phyloP scores from a whole-genome alignment of 2,113 vertebrate species.

The Chascanopsetta lugubris region DNA sequence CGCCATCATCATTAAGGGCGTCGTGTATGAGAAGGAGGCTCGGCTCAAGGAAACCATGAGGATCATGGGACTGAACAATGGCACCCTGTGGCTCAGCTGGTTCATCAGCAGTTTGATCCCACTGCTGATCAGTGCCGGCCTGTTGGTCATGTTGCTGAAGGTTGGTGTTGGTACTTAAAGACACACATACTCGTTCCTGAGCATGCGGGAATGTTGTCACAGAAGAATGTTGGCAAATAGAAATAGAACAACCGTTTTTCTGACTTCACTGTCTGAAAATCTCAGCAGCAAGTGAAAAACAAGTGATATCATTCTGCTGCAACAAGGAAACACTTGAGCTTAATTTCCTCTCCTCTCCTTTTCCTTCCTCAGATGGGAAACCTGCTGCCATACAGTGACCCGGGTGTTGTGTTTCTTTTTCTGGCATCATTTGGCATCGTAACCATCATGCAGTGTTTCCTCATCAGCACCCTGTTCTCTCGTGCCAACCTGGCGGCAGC shows the following conservation, averaged over 20 bases:
- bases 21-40: constrained; percentile 97
- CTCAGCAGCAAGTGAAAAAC: not conserved
- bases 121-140: constrained; percentile 89
- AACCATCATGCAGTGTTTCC: constrained; percentile 97
- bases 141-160: constrained; percentile 93
- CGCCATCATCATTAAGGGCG: constrained; percentile 96
- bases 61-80: constrained; percentile 95
- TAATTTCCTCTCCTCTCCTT: not conserved
- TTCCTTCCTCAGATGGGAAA: constrained; percentile 86
- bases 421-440: constrained; percentile 89
- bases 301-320: constrained; percentile 26
- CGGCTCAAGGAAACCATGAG: constrained; percentile 97
- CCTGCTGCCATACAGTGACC: constrained; percentile 94
- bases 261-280: too few relatives aligned
- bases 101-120: constrained; percentile 97
- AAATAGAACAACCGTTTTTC: not conserved
- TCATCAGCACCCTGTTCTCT: constrained; percentile 96
- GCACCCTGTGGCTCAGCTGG: constrained; percentile 97
- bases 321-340: not conserved
- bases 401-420: constrained; percentile 92
- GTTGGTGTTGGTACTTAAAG: constrained; percentile 69
- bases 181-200: not conserved
- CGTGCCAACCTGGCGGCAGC: constrained; percentile 95
- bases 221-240: constrained; percentile 31
- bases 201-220: not conserved